Evolutionary conservation across 92 coral and sea anemone species (phyloP).

Genomic region (Metridium senile): DNA sequence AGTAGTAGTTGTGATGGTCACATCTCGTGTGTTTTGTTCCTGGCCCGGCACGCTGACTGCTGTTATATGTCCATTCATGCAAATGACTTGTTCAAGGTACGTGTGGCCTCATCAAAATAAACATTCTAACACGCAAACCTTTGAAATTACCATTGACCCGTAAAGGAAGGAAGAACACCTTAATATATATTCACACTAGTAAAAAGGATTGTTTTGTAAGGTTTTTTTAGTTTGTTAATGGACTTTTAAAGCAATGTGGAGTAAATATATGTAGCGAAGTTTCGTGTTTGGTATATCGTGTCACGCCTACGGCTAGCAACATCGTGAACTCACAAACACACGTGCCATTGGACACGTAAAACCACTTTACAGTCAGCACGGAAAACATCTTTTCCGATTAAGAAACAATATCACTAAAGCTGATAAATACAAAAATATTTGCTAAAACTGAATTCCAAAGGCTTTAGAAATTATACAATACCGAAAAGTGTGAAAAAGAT

Average conservation of each 20-base stretch:
- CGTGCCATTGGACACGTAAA: not conserved
- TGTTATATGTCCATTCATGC: not conserved
- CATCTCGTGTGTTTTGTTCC: not conserved
- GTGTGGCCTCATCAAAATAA: slow-evolving; percentile 4
- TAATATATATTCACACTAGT: not conserved
- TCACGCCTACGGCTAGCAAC: not conserved
- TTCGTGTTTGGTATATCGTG: not conserved
- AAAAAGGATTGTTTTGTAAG: not conserved
- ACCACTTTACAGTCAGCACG: not conserved
- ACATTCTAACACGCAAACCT: slow-evolving; percentile 6
- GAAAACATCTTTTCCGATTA: not conserved
- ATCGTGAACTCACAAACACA: not conserved
- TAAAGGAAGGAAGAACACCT: not conserved
- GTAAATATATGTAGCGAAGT: not conserved
- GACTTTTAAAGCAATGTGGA: not conserved
- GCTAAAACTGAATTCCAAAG: not conserved
- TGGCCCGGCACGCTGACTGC: not conserved
- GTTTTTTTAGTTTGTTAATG: not conserved
- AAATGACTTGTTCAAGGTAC: not conserved
- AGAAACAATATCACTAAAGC: not conserved
- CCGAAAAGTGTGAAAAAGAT: not conserved
- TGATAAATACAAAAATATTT: too few relatives aligned
- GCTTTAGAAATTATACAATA: not conserved
- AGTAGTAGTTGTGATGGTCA: not conserved
- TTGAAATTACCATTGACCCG: not conserved